phyloP scores from a whole-genome alignment of 2,888 invertebrate genomes.

The Amphiduros pacificus region DNA sequence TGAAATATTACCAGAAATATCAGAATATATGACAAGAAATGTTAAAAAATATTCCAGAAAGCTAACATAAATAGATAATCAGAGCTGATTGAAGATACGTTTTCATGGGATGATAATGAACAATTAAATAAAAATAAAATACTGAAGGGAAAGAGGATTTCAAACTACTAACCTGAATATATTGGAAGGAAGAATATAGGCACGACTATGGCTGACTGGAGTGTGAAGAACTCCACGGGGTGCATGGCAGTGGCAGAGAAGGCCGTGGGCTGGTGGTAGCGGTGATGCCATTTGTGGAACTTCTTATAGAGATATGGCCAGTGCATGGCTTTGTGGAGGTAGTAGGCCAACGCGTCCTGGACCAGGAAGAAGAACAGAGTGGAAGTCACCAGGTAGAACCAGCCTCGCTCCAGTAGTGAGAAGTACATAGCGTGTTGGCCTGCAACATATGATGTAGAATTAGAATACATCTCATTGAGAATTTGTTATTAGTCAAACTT shows the following conservation, averaged over 20 bases:
- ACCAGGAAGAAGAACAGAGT: constrained; percentile 68
- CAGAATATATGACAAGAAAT: background rate
- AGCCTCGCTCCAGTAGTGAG: constrained; percentile 68
- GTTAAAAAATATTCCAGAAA: too few relatives aligned
- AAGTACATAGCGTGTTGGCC: constrained; percentile 70
- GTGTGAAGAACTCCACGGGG: constrained; percentile 70
- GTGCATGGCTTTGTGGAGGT: constrained; percentile 70
- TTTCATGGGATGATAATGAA: too few relatives aligned
- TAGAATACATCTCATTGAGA: too few relatives aligned
- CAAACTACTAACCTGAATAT: constrained; percentile 69
- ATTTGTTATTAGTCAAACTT: too few relatives aligned
- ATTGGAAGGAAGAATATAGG: constrained; percentile 70
- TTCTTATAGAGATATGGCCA: constrained; percentile 70
- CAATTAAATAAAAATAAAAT: too few relatives aligned
- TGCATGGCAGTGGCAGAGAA: constrained; percentile 77
- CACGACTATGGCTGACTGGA: constrained; percentile 67
- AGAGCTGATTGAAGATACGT: too few relatives aligned
- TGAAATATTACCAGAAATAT: background rate
- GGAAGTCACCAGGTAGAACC: constrained; percentile 70
- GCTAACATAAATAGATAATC: too few relatives aligned
- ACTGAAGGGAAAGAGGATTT: too few relatives aligned
- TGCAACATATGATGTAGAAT: constrained; percentile 15
- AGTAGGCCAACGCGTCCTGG: constrained; percentile 68
- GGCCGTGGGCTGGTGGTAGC: constrained; percentile 76
- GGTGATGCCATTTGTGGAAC: constrained; percentile 77